phyloP scores from a whole-genome alignment of 53 echinoderm and acorn worm species.

The Holothuria leucospilota region DNA sequence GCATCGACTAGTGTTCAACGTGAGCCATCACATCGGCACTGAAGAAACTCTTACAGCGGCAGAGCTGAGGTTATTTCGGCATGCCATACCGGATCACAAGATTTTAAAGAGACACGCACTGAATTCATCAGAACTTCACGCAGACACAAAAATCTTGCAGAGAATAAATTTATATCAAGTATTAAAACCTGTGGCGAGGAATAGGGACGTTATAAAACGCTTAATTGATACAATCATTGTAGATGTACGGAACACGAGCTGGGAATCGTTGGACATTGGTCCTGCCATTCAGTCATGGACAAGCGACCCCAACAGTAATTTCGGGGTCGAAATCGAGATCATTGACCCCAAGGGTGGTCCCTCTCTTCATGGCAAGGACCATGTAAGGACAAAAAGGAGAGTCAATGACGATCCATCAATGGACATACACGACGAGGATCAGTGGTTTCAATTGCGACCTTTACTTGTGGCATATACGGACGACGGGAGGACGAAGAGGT shows the following conservation, averaged over 20 bases:
- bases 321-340: slow-evolving; percentile 91
- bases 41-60: slow-evolving; percentile 84
- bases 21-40: slow-evolving; percentile 73
- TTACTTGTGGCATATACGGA: slow-evolving; percentile 88
- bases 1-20: slow-evolving; percentile 81
- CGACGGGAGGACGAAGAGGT: slow-evolving; percentile 86
- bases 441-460: slow-evolving; percentile 87
- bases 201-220: slow-evolving; percentile 89
- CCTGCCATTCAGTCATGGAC: slow-evolving; percentile 89
- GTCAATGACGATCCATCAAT: slow-evolving; percentile 51
- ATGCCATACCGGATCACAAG: slow-evolving; percentile 67
- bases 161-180: slow-evolving; percentile 97
- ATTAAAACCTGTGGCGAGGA: slow-evolving; percentile 83
- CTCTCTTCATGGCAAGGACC: slow-evolving; percentile 72
- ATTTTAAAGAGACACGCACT: slow-evolving; percentile 65
- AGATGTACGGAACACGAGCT: slow-evolving; percentile 81
- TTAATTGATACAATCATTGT: slow-evolving; percentile 91
- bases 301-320: slow-evolving; percentile 71
- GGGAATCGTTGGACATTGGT: slow-evolving; percentile 94
- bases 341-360: slow-evolving; percentile 74
- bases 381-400: slow-evolving; percentile 70
- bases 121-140: slow-evolving; percentile 42
- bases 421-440: slow-evolving; percentile 63
- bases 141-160: slow-evolving; percentile 65
- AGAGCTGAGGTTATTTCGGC: slow-evolving; percentile 83